Evolutionary conservation across 1,140 invertebrate species (phyloP), one percentile per base, ranked within the genome.

Genomic region (Bradysia coprophila): DNA sequence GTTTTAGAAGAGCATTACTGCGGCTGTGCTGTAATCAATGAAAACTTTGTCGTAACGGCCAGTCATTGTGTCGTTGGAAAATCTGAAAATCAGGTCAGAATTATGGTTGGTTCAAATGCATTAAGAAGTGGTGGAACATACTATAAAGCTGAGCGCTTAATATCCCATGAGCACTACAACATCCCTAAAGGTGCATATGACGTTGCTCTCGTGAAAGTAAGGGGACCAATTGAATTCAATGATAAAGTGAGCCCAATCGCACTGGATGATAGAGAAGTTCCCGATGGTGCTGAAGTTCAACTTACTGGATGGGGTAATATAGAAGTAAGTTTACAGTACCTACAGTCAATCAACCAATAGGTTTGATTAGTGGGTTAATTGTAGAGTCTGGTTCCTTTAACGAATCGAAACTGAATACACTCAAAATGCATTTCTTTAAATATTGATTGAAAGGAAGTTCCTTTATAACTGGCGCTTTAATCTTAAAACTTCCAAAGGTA

Each of bases 1-100:
- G 48, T 43, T 67, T 64, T 43, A 63, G 64, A 8, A 63, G 64
- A 40, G 56, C 58, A n/a, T n/a, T n/a, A n/a, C n/a, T n/a, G n/a
- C n/a, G n/a, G n/a, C n/a, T n/a, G n/a, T n/a, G n/a, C n/a, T 15
- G 62, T 67, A 21, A 42, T 67, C 2, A 47, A 41, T 2, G 19
- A 54, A 0, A 22, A 48, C 0, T 64, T 55, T 49, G 53, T 67
- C 21, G 28, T 65, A 11, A 65, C 64, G 1, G 64, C 64, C 2
- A 63, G 54, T 34, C 64, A 67, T 38, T 67, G 64, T 43, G 37
- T 61, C 45, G 2, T 46, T 46, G 36, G 52, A n/a, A n/a, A n/a
- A n/a, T n/a, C n/a, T n/a, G n/a, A n/a, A n/a, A n/a, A n/a, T n/a
- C n/a, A n/a, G n/a, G n/a, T 31, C 28, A 8, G 28, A 31, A 16